Evolutionary conservation across 2,113 vertebrate species (phyloP).

Genomic region (Furnarius figulus): DNA sequence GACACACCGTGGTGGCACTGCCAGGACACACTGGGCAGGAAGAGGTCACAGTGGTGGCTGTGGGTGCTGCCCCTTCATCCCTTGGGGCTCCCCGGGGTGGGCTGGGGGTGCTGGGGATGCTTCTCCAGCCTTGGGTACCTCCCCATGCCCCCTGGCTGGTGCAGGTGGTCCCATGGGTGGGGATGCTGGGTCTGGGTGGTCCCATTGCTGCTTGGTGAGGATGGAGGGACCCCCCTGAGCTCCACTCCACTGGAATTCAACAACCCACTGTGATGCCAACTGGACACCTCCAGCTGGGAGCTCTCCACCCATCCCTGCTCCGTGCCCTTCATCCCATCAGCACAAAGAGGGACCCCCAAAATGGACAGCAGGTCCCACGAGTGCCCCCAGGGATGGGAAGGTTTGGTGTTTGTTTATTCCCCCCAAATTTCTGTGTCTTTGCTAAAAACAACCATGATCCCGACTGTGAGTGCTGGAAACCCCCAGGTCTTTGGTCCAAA

Average conservation of each 20-base stretch:
- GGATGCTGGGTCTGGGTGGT: not conserved
- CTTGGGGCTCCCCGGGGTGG: too few species aligned
- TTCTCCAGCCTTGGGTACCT: too few species aligned
- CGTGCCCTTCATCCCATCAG: too few species aligned
- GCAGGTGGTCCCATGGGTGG: too few species aligned
- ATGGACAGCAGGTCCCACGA: not conserved
- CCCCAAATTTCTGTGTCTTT: too few species aligned
- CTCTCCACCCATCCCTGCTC: too few species aligned
- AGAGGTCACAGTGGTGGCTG: not conserved
- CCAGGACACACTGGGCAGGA: not conserved
- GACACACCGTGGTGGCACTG: accelerated
- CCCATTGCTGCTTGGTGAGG: accelerated
- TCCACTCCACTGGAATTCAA: not conserved
- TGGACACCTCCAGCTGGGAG: too few species aligned
- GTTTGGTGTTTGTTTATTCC: not conserved
- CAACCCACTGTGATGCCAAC: too few species aligned
- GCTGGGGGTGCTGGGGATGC: too few species aligned
- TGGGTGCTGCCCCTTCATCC: not conserved
- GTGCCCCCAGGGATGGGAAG: not conserved
- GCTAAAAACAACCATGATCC: accelerated
- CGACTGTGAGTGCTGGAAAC: too few species aligned
- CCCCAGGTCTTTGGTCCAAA: not conserved
- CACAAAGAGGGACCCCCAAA: too few species aligned
- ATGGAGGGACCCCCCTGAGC: not conserved
- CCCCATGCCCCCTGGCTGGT: too few species aligned